A percentile compares a stretch with the other conserved stretches of the same genome.
phyloP scores from a whole-genome alignment of 2,113 vertebrate species.

The Poecile atricapillus region DNA sequence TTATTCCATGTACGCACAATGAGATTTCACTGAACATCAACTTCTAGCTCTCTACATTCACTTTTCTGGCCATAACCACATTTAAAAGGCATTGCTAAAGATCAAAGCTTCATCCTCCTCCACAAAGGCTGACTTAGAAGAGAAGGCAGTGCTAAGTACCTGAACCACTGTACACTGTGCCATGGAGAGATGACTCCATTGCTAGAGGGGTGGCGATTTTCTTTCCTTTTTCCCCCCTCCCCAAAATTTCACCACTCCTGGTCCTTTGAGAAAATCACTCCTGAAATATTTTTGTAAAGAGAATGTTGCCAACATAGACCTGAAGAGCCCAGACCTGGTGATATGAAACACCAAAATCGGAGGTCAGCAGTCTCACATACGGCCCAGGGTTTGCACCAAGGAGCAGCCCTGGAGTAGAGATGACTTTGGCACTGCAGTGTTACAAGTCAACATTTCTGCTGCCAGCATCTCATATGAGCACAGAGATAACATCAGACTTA shows the following conservation, averaged over 20 bases:
- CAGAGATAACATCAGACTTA: slow-evolving; percentile 40
- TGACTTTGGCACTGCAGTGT: not conserved
- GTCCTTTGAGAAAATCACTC: not conserved
- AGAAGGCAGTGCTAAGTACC: slow-evolving; percentile 3
- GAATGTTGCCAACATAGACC: not conserved
- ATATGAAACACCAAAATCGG: not conserved
- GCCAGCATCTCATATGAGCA: not conserved
- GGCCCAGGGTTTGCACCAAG: not conserved
- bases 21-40: not conserved
- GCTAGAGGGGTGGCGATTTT: not conserved
- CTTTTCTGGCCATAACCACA: slow-evolving; percentile 70
- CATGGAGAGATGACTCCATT: not conserved
- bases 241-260: not conserved
- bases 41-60: slow-evolving; percentile 38
- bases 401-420: not conserved
- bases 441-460: slow-evolving; percentile 25
- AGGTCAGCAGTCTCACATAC: not conserved
- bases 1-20: not conserved
- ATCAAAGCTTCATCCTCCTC: slow-evolving; percentile 72
- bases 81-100: slow-evolving; percentile 65
- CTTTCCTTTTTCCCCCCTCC: not conserved
- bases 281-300: not conserved
- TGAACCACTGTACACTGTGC: not conserved
- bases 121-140: slow-evolving; percentile 42
- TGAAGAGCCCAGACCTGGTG: not conserved